Conservation (phyloP, 2,797 vertebrate genomes). For the Thunnus albacares region DNA sequence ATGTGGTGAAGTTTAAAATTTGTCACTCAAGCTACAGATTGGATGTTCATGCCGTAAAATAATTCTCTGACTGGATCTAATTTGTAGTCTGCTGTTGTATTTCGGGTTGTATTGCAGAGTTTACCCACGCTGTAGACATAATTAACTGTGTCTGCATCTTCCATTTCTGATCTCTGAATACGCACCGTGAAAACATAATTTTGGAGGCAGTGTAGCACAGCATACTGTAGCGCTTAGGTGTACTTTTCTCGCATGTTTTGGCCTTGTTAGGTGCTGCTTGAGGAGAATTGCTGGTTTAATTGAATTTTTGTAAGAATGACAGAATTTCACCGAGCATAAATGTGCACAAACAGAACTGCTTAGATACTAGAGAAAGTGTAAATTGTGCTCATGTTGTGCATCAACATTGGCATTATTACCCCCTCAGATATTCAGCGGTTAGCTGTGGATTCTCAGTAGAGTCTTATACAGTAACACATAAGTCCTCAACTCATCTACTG, state of each 20-base stretch:
- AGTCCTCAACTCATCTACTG: neutral
- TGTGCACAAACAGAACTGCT: slow-evolving; percentile 1
- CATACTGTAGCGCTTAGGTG: neutral
- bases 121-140: slow-evolving; percentile 7
- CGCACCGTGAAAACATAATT: neutral
- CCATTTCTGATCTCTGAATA: neutral
- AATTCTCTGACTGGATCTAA: neutral
- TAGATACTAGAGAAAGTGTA: neutral
- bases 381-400: neutral
- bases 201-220: slow-evolving; percentile 3
- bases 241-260: neutral
- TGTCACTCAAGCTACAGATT: neutral
- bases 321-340: neutral
- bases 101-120: neutral
- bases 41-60: neutral
- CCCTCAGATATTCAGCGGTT: neutral
- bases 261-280: slow-evolving; percentile 5
- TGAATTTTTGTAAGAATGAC: slow-evolving; percentile 22
- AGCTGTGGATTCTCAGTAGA: slow-evolving; percentile 9
- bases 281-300: slow-evolving; percentile 10
- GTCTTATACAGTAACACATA: neutral
- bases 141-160: slow-evolving; percentile 11
- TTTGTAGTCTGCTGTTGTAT: neutral
- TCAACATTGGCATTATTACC: neutral
- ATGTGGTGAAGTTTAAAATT: neutral